Percentiles rank a stretch among this genome's conserved stretches.
Conservation (phyloP, 2,888 invertebrate species). For the Peribatodes rhomboidaria region DNA sequence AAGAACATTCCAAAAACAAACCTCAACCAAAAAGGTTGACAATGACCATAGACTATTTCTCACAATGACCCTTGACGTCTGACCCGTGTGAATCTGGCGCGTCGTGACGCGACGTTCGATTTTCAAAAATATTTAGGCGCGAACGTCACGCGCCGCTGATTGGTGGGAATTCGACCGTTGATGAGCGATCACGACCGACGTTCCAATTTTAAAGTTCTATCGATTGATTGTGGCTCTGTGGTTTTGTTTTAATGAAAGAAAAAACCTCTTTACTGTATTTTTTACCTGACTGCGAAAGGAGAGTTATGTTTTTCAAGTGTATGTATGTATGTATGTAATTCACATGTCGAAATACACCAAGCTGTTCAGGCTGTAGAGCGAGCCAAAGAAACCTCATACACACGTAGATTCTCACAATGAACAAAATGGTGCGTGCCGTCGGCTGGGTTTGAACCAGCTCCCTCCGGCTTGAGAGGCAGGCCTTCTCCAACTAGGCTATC, state of each 20-base stretch:
- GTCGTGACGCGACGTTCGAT: conserved; percentile 72
- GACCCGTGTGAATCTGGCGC: conserved; percentile 80
- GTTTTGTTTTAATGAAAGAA: conserved; percentile 32
- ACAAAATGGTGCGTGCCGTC: too few relatives aligned
- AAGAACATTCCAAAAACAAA: conserved; percentile 52
- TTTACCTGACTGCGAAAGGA: too few relatives aligned
- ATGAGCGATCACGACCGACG: conserved; percentile 45
- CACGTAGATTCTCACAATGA: too few relatives aligned
- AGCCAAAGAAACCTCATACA: too few relatives aligned
- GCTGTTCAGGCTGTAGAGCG: too few relatives aligned
- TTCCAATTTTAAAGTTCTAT: conserved; percentile 49
- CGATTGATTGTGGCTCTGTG: conserved; percentile 38
- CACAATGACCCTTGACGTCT: conserved; percentile 57
- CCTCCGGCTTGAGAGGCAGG: too few relatives aligned
- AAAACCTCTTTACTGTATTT: too few relatives aligned
- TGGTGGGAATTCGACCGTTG: conserved; percentile 61
- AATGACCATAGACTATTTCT: conserved; percentile 31
- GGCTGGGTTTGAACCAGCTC: too few relatives aligned
- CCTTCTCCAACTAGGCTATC: too few relatives aligned
- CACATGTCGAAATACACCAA: too few relatives aligned
- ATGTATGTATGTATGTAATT: too few relatives aligned
- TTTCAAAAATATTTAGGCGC: conserved; percentile 61
- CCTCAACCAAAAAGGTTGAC: conserved; percentile 25
- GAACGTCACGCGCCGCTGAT: conserved; percentile 68
- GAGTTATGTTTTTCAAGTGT: too few relatives aligned